Percentiles rank a stretch among this genome's conserved stretches.
Evolutionary conservation across 1,140 invertebrate species (phyloP).

Genomic region (Homalodisca vitripennis): DNA sequence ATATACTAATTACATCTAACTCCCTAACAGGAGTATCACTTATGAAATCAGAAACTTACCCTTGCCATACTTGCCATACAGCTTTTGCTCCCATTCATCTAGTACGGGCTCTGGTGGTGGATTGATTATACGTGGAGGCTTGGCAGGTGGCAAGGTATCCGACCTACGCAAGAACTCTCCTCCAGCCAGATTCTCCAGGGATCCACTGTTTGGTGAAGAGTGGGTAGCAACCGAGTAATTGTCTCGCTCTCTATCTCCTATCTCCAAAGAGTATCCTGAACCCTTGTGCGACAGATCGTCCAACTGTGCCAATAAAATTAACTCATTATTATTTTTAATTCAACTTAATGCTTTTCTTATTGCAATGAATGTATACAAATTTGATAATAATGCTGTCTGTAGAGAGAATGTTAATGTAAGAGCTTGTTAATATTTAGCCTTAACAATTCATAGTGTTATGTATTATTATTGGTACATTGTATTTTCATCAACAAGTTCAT

Average conservation of each 20-base stretch:
- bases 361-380: too few species aligned
- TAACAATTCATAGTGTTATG: too few species aligned
- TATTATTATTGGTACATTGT: too few species aligned
- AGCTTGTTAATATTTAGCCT: too few species aligned
- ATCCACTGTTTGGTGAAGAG: constrained; percentile 54
- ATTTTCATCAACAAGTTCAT: too few species aligned
- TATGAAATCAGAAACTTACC: too few species aligned
- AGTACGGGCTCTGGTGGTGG: constrained; percentile 49
- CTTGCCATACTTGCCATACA: constrained; percentile 61
- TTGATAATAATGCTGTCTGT: too few species aligned
- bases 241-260: too few species aligned
- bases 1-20: too few species aligned
- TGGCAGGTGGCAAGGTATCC: constrained; percentile 51
- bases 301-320: constrained; percentile 61
- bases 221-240: constrained; percentile 53
- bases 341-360: neutral
- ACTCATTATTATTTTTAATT: neutral
- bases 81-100: constrained; percentile 82
- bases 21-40: too few species aligned
- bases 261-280: constrained; percentile 77
- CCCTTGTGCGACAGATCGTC: constrained; percentile 87
- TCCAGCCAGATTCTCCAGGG: constrained; percentile 58
- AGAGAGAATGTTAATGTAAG: too few species aligned
- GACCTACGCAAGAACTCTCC: constrained; percentile 52
- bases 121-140: constrained; percentile 52